Base-by-base conservation (phyloP, 2,888 invertebrate species). In the Pristionchus exspectatus region DNA sequence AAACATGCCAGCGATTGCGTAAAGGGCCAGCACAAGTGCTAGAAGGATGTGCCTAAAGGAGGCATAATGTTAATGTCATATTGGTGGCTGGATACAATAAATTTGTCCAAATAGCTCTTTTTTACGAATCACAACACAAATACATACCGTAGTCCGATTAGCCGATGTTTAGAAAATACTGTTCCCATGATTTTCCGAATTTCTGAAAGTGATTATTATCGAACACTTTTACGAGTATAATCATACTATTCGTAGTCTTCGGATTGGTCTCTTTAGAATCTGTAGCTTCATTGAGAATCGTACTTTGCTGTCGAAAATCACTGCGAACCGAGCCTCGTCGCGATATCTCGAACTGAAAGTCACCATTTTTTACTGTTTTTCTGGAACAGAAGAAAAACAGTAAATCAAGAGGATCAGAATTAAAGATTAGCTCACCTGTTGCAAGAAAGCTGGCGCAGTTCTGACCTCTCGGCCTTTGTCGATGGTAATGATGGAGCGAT, bases 1-100 rank as follows among this genome's bases (percentile, higher is more conserved):
- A n/a, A 84, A 84, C 84, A 84, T 84, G 4, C 84, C 77, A 21
- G n/a, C 50, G 27, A 50, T n/a, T 10, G 74, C 74, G 38, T 74
- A 74, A 38, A 21, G 18, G 1, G 74, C 74, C 1, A 74, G 74
- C 7, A 24, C 38, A 7, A 74, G 16, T 0, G 21, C 33, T 3
- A 74, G 27, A 3, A 74, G 38, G 9, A 74, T 21, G 21, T 74
- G 74, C 21, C 74, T 74, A 38, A 18, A 38, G n/a, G n/a, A n/a
- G n/a, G n/a, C n/a, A n/a, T n/a, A n/a, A n/a, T n/a, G n/a, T n/a
- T n/a, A n/a, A n/a, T n/a, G n/a, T n/a, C n/a, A n/a, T n/a, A n/a
- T n/a, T n/a, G n/a, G n/a, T n/a, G n/a, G n/a, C n/a, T n/a, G n/a
- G n/a, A n/a, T n/a, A n/a, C n/a, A n/a, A n/a, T n/a, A n/a, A n/a